Evolutionary conservation across 30 jellyfish, hydroid and myxozoan genomes (phyloP).

Genomic region (Aurelia sp.): DNA sequence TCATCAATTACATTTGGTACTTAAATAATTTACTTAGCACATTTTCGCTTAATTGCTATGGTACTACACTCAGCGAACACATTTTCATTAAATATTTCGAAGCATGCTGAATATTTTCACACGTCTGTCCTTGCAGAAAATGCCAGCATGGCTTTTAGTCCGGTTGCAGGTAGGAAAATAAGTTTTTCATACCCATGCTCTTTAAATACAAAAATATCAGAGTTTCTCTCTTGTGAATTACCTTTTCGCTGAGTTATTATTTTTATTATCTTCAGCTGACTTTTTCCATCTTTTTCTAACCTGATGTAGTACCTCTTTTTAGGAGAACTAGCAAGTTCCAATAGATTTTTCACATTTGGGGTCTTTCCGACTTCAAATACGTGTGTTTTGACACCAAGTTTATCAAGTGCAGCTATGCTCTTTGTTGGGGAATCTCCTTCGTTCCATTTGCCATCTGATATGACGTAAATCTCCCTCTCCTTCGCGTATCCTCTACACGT

Average conservation of each 20-base stretch:
- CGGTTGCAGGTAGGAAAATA: no score
- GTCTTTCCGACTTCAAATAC: constrained; percentile 17
- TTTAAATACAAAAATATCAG: not conserved
- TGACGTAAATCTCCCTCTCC: constrained; percentile 36
- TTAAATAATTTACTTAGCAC: no score
- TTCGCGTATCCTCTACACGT: constrained; percentile 43
- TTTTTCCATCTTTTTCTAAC: not conserved
- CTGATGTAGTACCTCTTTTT: not conserved
- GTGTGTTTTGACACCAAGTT: constrained; percentile 13
- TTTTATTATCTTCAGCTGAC: not conserved
- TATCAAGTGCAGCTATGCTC: not conserved
- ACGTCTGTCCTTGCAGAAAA: no score
- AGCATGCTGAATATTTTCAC: no score
- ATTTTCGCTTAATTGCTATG: no score
- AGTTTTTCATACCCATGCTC: not conserved
- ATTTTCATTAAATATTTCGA: no score
- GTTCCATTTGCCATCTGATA: constrained; percentile 65
- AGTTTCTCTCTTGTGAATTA: not conserved
- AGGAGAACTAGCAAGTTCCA: not conserved
- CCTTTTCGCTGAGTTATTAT: not conserved
- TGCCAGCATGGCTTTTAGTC: no score
- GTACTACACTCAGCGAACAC: no score
- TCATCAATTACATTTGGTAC: no score
- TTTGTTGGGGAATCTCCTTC: constrained; percentile 18
- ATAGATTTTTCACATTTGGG: not conserved